Evolutionary conservation across 2,888 invertebrate species (phyloP).

Genomic region (Coremacera marginata): DNA sequence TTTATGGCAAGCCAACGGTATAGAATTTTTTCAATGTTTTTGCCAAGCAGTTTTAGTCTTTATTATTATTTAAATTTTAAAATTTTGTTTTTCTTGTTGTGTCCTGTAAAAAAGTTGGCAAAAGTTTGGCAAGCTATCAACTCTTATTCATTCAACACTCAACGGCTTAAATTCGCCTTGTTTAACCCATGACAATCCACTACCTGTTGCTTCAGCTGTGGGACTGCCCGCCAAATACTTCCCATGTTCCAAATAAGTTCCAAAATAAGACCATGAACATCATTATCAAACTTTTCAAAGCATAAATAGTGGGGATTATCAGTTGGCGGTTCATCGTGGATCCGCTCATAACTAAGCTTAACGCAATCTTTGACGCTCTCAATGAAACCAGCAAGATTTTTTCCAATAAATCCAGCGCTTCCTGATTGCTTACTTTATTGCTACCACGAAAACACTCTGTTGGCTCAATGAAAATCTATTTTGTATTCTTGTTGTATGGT

Average conservation of each 20-base stretch:
- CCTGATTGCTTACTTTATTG: conserved; percentile 56
- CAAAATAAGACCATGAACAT: conserved; percentile 79
- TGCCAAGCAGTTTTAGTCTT: too few species aligned
- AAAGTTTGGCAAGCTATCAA: too few species aligned
- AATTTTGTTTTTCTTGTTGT: too few species aligned
- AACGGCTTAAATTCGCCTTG: conserved; percentile 85
- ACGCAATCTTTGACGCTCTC: conserved; percentile 80
- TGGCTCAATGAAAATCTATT: conserved; percentile 86
- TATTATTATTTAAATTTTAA: too few species aligned
- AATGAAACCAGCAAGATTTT: conserved; percentile 80
- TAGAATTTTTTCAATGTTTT: too few species aligned
- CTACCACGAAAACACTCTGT: conserved; percentile 59
- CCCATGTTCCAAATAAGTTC: conserved; percentile 83
- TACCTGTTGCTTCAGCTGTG: conserved; percentile 69
- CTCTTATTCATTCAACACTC: conserved; percentile 71
- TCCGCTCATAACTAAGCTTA: conserved; percentile 76
- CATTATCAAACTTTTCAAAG: conserved; percentile 81
- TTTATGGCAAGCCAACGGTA: too few species aligned
- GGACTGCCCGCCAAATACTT: conserved; percentile 78
- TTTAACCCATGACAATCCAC: conserved; percentile 88
- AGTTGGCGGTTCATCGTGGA: conserved; percentile 81
- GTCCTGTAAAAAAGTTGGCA: too few species aligned
- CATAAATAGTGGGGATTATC: conserved; percentile 89
- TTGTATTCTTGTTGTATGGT: conserved; percentile 89
- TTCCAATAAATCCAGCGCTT: conserved; percentile 58